Percentiles rank a stretch among this genome's conserved stretches.
Conservation (phyloP, 1,140 invertebrate species). For the Hestina assimilis region DNA sequence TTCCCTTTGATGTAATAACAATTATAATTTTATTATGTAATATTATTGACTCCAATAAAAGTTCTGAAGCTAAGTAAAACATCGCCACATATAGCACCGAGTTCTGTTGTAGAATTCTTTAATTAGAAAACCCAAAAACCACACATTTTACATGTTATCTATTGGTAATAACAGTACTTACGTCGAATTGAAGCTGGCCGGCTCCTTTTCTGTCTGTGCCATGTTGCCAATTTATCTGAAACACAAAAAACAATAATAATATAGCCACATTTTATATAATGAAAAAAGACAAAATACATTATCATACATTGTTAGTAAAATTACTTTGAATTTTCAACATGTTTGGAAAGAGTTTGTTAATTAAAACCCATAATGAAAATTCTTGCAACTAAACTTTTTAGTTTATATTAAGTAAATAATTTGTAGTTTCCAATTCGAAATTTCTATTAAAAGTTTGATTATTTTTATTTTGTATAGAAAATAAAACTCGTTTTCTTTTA, state of each 20-base stretch:
- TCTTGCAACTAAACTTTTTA: background rate
- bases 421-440: too few species aligned
- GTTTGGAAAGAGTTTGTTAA: background rate
- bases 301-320: background rate
- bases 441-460: too few species aligned
- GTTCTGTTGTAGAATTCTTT: too few species aligned
- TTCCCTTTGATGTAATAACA: too few species aligned
- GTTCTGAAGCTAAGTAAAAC: too few species aligned
- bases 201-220: slow-evolving; percentile 27
- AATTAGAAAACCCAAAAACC: too few species aligned
- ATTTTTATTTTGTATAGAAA: too few species aligned
- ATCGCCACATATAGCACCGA: too few species aligned
- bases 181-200: slow-evolving; percentile 40
- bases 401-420: background rate
- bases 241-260: background rate
- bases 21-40: too few species aligned
- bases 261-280: background rate
- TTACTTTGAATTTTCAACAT: background rate
- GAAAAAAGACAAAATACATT: background rate
- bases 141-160: too few species aligned
- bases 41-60: too few species aligned
- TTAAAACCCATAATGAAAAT: background rate
- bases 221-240: slow-evolving; percentile 34
- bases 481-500: too few species aligned
- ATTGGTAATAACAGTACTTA: slow-evolving; percentile 17